A percentile compares a stretch with the other conserved stretches of the same genome.
Evolutionary conservation across 2,113 vertebrate species (phyloP).

Genomic region (Tragelaphus strepsiceros): DNA sequence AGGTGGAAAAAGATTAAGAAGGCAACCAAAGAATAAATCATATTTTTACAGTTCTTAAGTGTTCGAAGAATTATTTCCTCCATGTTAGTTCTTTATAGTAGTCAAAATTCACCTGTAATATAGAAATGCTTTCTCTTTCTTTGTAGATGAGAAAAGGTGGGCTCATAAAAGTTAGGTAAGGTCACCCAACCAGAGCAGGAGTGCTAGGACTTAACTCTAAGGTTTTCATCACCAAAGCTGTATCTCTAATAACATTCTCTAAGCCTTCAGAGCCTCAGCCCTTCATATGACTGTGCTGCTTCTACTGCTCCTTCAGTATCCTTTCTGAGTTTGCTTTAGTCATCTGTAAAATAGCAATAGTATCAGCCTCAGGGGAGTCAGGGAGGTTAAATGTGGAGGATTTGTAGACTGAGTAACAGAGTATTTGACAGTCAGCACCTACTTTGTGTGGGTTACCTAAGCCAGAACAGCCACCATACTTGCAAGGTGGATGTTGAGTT

Average conservation of each 20-base stretch:
- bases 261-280: not conserved
- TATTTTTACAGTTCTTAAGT: not conserved
- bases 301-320: not conserved
- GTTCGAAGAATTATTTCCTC: not conserved
- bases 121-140: not conserved
- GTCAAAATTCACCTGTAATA: not conserved
- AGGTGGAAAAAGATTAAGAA: not conserved
- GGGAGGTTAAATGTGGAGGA: not conserved
- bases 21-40: not conserved
- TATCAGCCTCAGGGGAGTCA: too few relatives aligned
- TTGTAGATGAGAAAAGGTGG: not conserved
- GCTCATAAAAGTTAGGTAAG: not conserved
- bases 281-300: fast-evolving
- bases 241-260: not conserved
- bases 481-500: not conserved
- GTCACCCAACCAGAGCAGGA: not conserved
- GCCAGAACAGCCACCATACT: not conserved
- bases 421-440: fast-evolving
- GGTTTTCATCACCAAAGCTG: not conserved
- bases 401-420: not conserved
- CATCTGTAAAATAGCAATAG: not conserved
- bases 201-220: not conserved
- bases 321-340: not conserved
- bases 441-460: not conserved
- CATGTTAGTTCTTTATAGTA: not conserved